A percentile compares a stretch with the other conserved stretches of the same genome.
phyloP scores from a whole-genome alignment of 2,888 invertebrate genomes.

The Cheilosia grossa region DNA sequence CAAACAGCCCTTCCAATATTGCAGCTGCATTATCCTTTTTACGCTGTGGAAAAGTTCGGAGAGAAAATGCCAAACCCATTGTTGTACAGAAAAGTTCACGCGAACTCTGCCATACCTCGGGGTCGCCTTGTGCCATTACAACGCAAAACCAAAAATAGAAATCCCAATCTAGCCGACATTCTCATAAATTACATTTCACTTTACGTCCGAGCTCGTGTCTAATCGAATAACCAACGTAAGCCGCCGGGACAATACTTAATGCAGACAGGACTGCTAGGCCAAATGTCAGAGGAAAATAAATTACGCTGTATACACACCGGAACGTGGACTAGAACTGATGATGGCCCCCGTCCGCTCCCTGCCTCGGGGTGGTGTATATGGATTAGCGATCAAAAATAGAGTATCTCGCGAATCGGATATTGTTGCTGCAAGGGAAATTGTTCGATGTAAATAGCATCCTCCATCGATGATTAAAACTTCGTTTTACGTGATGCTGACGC shows the following conservation, averaged over 20 bases:
- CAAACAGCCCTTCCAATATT: not conserved
- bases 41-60: conserved; percentile 30
- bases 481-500: conserved; percentile 15
- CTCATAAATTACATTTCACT: conserved; percentile 67
- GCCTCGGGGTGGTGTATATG: conserved; percentile 2
- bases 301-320: conserved; percentile 31
- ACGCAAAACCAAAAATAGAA: conserved; percentile 37
- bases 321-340: conserved; percentile 23
- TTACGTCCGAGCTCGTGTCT: conserved; percentile 54
- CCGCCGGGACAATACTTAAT: conserved; percentile 63
- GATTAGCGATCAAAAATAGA: conserved; percentile 48
- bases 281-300: conserved; percentile 70
- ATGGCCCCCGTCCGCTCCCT: not conserved
- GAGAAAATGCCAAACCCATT: conserved; percentile 38
- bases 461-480: conserved; percentile 40
- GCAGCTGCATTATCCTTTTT: conserved; percentile 28
- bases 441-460: conserved; percentile 54
- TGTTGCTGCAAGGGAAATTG: conserved; percentile 53
- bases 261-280: conserved; percentile 42
- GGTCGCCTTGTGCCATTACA: not conserved
- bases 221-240: conserved; percentile 65
- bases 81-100: conserved; percentile 19
- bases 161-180: conserved; percentile 52
- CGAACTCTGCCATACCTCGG: conserved; percentile 16
- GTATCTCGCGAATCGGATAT: conserved; percentile 55